Evolutionary conservation across 2,888 invertebrate species (phyloP).

Genomic region (Rambutsinella grinnellia): DNA sequence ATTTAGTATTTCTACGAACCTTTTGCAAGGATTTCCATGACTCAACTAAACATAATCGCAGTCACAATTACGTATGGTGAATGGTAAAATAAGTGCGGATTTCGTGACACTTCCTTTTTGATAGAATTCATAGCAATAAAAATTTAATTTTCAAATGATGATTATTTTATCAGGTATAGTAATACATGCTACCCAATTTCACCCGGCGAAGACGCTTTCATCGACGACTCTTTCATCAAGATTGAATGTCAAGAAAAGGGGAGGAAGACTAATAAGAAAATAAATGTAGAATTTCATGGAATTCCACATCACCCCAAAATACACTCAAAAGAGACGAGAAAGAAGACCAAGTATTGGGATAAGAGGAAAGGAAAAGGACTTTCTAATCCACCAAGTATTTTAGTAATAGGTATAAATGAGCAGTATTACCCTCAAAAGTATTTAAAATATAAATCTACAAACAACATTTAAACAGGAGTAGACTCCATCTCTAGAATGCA

Average conservation of each 20-base stretch:
- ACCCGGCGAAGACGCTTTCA: conserved; percentile 9
- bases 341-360: conserved; percentile 53
- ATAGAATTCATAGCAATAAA: too few species aligned
- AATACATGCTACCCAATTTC: conserved; percentile 45
- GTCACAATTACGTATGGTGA: too few species aligned
- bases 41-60: too few species aligned
- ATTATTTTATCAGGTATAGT: conserved; percentile 17
- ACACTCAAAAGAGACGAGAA: conserved; percentile 23
- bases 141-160: too few species aligned
- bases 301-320: conserved; percentile 38
- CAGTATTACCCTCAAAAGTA: not conserved
- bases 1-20: too few species aligned
- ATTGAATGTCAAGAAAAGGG: conserved; percentile 55
- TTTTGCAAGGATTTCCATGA: too few species aligned
- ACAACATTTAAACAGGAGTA: conserved; percentile 78
- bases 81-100: too few species aligned
- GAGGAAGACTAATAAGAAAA: conserved; percentile 47
- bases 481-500: conserved; percentile 88
- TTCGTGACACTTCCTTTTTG: too few species aligned
- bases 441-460: too few species aligned
- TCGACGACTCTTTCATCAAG: conserved; percentile 52
- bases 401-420: conserved; percentile 58
- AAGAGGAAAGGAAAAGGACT: conserved; percentile 24
- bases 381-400: conserved; percentile 57
- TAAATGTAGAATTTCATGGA: conserved; percentile 46